Conservation (phyloP, 2,113 vertebrate species). For the Alces alces region DNA sequence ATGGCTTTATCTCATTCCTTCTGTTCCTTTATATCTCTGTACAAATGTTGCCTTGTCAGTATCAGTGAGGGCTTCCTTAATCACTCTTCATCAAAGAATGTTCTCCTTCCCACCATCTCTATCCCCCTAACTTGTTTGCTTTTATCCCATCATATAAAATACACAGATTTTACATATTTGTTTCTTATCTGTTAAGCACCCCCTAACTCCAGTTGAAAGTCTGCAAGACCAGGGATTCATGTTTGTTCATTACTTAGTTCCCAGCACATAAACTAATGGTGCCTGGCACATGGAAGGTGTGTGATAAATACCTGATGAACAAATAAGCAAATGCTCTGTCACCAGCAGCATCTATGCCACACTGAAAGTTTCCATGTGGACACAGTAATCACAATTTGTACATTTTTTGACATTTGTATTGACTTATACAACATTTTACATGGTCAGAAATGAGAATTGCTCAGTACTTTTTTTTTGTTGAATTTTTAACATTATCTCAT, state of each 20-base stretch:
- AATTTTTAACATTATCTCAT: background rate
- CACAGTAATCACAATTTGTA: background rate
- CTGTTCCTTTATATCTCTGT: background rate
- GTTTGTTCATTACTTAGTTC: background rate
- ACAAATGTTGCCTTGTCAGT: background rate
- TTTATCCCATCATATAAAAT: background rate
- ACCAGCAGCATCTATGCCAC: background rate
- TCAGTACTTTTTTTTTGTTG: background rate
- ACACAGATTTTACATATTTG: background rate
- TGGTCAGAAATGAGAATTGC: background rate
- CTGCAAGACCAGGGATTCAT: background rate
- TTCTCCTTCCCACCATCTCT: background rate
- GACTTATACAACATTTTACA: background rate
- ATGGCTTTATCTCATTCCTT: background rate
- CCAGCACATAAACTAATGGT: background rate
- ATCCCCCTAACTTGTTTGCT: background rate
- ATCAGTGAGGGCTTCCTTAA: background rate
- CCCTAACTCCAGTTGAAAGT: background rate
- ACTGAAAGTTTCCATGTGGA: background rate
- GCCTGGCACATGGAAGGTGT: fast-evolving
- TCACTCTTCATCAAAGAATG: background rate
- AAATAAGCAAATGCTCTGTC: background rate
- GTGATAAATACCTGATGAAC: background rate
- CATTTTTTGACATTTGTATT: background rate
- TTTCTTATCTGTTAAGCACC: background rate